A percentile compares a stretch with the other conserved stretches of the same genome.
Evolutionary conservation across 2,797 vertebrate genomes (phyloP).

Genomic region (Pantherophis alleghaniensis): DNA sequence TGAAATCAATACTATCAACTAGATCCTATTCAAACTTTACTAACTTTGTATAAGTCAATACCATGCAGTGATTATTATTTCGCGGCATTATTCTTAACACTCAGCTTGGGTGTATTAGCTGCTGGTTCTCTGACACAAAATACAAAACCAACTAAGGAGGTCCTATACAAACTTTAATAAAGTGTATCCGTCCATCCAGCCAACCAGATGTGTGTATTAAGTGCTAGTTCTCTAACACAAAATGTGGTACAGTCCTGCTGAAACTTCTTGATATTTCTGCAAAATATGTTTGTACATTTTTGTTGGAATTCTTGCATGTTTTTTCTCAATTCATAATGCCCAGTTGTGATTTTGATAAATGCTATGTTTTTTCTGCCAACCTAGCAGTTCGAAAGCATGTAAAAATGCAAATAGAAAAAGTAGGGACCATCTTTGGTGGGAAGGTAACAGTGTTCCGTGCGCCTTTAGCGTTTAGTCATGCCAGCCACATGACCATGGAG

Average conservation of each 20-base stretch:
- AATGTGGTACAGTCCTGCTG: background rate
- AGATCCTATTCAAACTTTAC: background rate
- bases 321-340: background rate
- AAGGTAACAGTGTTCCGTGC: no score
- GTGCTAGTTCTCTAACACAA: background rate
- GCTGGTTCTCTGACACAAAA: background rate
- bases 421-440: no score
- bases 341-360: background rate
- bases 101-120: background rate
- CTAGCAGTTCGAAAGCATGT: no score
- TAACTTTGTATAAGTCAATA: background rate
- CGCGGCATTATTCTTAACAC: background rate
- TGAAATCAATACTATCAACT: background rate
- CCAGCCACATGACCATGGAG: no score
- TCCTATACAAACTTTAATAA: background rate
- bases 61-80: background rate
- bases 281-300: background rate
- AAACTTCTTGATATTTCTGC: background rate
- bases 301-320: background rate
- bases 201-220: background rate
- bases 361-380: no score
- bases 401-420: no score
- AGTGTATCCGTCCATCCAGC: background rate
- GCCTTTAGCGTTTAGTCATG: no score
- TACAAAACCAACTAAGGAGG: background rate